Evolutionary conservation across 2,888 invertebrate genomes (phyloP), one percentile per base, ranked within the genome.

Genomic region (Agonopterix subpropinquella): DNA sequence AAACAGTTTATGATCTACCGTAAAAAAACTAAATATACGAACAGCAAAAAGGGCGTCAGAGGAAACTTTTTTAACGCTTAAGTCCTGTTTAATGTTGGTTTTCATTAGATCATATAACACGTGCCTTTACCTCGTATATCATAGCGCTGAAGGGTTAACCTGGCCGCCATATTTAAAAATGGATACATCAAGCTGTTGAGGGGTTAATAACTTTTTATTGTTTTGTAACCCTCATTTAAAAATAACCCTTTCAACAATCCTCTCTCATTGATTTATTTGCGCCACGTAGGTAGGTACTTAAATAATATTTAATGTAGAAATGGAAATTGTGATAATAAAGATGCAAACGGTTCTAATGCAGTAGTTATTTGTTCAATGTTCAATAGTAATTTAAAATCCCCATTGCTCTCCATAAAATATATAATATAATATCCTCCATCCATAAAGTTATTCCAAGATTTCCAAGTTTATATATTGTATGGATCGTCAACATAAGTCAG

Each of bases 221-320:
- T 74, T 69, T 62, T 60, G 57, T 57, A 58, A 64, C 71, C 67
- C 66, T 63, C 59, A 65, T 61, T 62, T 68, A 66, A 67, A 73
- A 83, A 81, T 77, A 82, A 75, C 56, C 54, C 76, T 80, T 76
- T 85, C 84, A 81, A 74, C 83, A 75, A 70, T 70, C 57, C 62
- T 56, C 65, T 67, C 64, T 50, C 57, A 53, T 63, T 48, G 44
- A 49, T 49, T 48, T 52, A 52, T 52, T 48, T 48, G 18, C 39
- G 5, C 28, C 28, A 5, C 5, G 28, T 28, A 28, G 28, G 1
- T 28, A 28, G 28, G 1, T 5, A 28, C 28, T 5, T 7, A 7
- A 4, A 18, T 28, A 28, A 28, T 28, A 28, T 28, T 28, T 5
- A 5, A 28, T 5, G 28, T 28, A 28, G 28, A 28, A 5, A 28